phyloP scores from a whole-genome alignment of 1,140 invertebrate genomes.

The Theocolax elegans region DNA sequence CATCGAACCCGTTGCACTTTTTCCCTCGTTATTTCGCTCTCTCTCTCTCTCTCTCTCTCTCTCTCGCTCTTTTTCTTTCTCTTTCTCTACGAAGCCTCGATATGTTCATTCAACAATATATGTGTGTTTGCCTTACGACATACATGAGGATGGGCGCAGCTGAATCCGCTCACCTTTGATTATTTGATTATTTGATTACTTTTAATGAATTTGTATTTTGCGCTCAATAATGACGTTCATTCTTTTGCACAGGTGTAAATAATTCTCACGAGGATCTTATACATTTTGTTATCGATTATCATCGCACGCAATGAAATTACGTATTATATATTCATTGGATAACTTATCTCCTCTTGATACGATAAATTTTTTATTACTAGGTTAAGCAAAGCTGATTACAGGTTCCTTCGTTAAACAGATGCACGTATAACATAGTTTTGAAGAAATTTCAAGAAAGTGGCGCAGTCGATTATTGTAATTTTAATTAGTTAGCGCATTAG shows the following conservation, averaged over 20 bases:
- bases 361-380: no score
- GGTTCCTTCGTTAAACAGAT: no score
- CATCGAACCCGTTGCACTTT: constrained; percentile 12
- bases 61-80: not conserved
- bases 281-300: not conserved
- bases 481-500: no score
- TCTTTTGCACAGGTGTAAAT: constrained; percentile 38
- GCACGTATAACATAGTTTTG: no score
- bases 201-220: constrained; percentile 30
- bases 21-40: not conserved
- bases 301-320: not conserved
- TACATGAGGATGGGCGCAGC: constrained; percentile 8
- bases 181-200: constrained; percentile 40
- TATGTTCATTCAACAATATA: no score
- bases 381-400: no score
- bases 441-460: no score
- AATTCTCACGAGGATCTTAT: constrained; percentile 17
- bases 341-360: not conserved
- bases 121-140: no score
- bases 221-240: no score
- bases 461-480: no score
- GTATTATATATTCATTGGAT: not conserved
- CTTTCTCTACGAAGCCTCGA: not conserved
- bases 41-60: no score
- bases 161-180: constrained; percentile 15